Percentiles rank a stretch among this genome's conserved stretches.
Conservation (phyloP, 2,113 vertebrate species). For the Oncorhynchus clarkii region DNA sequence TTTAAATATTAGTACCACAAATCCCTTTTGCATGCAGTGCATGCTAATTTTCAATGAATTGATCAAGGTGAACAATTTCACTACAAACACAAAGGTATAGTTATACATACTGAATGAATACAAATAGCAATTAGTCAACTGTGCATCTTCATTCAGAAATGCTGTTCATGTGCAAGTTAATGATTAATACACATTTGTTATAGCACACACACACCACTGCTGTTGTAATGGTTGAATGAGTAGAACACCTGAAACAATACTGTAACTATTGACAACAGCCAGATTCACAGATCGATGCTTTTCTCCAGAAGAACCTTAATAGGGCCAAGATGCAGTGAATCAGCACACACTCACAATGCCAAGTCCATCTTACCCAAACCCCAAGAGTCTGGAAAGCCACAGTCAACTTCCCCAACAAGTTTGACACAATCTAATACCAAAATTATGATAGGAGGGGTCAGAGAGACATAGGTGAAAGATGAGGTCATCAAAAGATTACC, state of each 20-base stretch:
- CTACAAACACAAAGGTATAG: too few relatives aligned
- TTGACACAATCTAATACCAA: constrained; percentile 50
- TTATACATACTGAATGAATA: too few relatives aligned
- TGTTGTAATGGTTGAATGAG: too few relatives aligned
- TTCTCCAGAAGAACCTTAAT: not conserved
- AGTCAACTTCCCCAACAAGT: constrained; percentile 60
- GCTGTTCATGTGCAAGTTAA: not conserved
- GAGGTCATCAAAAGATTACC: not conserved
- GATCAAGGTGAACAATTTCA: too few relatives aligned
- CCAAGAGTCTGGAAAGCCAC: constrained; percentile 64
- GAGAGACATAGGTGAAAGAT: not conserved
- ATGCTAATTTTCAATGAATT: not conserved
- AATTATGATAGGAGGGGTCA: constrained; percentile 13
- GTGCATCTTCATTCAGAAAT: not conserved
- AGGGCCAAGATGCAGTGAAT: constrained; percentile 14
- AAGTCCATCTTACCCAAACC: constrained; percentile 62
- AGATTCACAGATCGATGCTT: not conserved
- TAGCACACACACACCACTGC: not conserved
- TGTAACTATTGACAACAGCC: too few relatives aligned
- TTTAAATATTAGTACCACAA: too few relatives aligned
- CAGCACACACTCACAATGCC: not conserved
- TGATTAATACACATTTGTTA: too few relatives aligned
- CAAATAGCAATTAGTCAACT: too few relatives aligned
- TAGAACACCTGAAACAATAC: too few relatives aligned
- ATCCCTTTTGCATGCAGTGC: not conserved